Conservation (phyloP, 1,140 invertebrate genomes). For the Temnothorax nylanderi region DNA sequence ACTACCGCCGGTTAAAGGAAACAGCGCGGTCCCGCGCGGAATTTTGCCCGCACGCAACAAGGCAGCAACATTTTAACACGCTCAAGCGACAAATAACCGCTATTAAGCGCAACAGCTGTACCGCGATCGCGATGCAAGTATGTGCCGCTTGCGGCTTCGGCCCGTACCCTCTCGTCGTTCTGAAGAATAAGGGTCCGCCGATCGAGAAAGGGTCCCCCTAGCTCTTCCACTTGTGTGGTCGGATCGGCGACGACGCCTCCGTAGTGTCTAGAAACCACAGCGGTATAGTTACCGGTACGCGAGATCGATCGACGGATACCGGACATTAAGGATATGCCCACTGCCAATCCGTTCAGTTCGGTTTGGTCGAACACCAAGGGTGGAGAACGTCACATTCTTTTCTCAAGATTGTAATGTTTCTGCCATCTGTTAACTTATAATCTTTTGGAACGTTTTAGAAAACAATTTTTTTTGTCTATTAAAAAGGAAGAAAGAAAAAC, state of each 20-base stretch:
- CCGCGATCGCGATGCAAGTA: constrained; percentile 44
- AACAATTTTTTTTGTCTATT: neutral
- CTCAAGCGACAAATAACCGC: constrained; percentile 60
- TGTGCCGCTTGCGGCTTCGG: constrained; percentile 52
- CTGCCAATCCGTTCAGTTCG: neutral
- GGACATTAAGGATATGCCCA: constrained; percentile 32
- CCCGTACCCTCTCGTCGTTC: constrained; percentile 31
- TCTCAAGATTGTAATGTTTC: neutral
- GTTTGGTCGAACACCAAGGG: neutral
- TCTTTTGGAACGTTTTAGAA: neutral
- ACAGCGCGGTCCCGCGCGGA: neutral
- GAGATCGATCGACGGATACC: constrained; percentile 45
- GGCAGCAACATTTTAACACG: constrained; percentile 61
- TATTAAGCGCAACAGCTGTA: constrained; percentile 60
- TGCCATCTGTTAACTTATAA: neutral
- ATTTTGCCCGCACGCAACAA: constrained; percentile 51
- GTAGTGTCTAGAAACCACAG: constrained; percentile 52
- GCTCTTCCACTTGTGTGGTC: constrained; percentile 57
- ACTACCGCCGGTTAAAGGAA: constrained; percentile 36
- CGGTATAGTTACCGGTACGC: constrained; percentile 40
- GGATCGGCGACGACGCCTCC: constrained; percentile 46
- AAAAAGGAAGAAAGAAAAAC: neutral
- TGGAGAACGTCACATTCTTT: neutral
- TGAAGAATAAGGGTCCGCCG: constrained; percentile 49
- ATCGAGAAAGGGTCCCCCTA: constrained; percentile 9